Base-by-base conservation (phyloP, 2,797 vertebrate genomes). In the Schizothorax lantsangensis region DNA sequence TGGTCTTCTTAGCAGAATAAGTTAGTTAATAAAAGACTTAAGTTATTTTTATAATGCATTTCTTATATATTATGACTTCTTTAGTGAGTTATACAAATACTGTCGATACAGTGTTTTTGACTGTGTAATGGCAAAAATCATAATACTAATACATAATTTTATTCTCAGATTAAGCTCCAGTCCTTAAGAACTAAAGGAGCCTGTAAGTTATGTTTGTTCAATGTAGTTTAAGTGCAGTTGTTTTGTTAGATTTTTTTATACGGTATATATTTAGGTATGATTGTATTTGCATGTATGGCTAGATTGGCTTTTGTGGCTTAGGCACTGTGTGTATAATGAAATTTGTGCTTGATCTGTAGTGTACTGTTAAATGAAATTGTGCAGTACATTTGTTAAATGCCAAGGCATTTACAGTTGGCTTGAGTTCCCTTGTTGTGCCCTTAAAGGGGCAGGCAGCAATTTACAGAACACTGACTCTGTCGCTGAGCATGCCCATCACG, bases 381-480 rank as follows among this genome's bases (percentile, higher is more conserved):
- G 84, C 68, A 81, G 45, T 69, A 82, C 79, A n/a, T 75, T 52
- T 84, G 52, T 88, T 81, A 83, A 30, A 30, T 69, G 74, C 79
- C 40, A 74, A 78, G 79, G 45, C 72, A 66, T 62, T 88, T 33
- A 64, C 30, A 23, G 80, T 79, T 81, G 83, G 80, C 83, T 69
- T 84, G 54, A 94, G 95, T 95, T 84, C 91, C 94, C 89, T 92
- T 90, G 90, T 92, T 90, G 90, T 84, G 73, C 64, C 78, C 83
- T 86, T 86, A 87, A 91, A 87, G 84, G 79, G 79, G 84, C 40
- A 72, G 92, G 92, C 92, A 91, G 90, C 92, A 79, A 80, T 71
- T 98, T 96, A 99, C 92, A 99, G 97, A 90, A 97, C 97, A 92
- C 98, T 99, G 96, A 99, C 97, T 94, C 97, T 96, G 93, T 98